Percentiles rank a stretch among this genome's conserved stretches.
Conservation (phyloP, 2,113 vertebrate genomes). For the Heterotilapia buettikoferi region DNA sequence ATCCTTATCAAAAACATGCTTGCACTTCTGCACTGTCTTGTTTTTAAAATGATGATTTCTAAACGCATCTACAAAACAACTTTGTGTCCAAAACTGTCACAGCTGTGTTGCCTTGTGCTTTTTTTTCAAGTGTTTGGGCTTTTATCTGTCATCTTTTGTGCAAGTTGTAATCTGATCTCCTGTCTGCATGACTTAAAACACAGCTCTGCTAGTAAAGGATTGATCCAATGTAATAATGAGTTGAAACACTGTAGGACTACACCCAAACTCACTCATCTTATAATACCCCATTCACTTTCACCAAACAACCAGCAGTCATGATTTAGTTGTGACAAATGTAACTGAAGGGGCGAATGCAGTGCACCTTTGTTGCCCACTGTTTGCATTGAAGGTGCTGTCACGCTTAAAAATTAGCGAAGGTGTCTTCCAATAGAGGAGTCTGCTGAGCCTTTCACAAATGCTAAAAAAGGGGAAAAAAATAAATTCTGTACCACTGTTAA, state of each 20-base stretch:
- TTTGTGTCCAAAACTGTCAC: neutral
- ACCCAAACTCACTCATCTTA: neutral
- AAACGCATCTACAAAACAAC: neutral
- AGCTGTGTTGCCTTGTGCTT: neutral
- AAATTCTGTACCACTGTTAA: neutral
- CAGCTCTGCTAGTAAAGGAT: neutral
- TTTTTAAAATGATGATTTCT: neutral
- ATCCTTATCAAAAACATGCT: neutral
- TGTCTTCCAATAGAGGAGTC: neutral
- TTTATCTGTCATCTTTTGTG: neutral
- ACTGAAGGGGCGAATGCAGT: neutral
- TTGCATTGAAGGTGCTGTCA: neutral
- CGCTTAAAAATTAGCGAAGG: neutral
- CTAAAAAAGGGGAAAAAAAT: accelerated
- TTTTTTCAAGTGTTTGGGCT: neutral
- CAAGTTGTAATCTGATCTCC: neutral
- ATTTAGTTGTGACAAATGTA: neutral
- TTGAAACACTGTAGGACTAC: neutral
- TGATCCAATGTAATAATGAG: neutral
- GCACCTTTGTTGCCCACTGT: neutral
- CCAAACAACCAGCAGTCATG: neutral
- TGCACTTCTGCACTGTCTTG: neutral
- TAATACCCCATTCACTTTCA: neutral
- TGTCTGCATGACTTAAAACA: neutral
- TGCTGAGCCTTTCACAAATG: neutral